Conservation (phyloP, 2,113 vertebrate genomes). For the Cynoglossus semilaevis region DNA sequence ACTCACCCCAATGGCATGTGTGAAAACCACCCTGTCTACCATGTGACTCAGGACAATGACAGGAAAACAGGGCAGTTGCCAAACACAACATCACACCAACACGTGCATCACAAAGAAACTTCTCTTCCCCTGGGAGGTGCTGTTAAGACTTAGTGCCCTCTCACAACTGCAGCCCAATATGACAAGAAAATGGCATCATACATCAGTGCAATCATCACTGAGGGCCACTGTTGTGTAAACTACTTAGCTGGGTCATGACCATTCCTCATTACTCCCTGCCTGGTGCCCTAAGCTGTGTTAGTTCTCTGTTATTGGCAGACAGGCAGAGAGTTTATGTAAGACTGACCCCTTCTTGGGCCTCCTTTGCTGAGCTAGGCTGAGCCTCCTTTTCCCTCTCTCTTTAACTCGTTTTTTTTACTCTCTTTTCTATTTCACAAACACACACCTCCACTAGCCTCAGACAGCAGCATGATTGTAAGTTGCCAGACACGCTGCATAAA, state of each 20-base stretch:
- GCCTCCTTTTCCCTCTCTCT: conserved; percentile 48
- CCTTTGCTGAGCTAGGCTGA: conserved; percentile 61
- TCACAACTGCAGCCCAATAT: conserved; percentile 19
- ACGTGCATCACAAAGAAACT: conserved; percentile 8
- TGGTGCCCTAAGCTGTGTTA: conserved; percentile 63
- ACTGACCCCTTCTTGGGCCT: conserved; percentile 71
- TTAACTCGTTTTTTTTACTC: conserved; percentile 31
- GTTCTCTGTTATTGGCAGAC: conserved; percentile 68
- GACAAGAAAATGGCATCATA: conserved; percentile 54
- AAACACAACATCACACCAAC: conserved; percentile 49
- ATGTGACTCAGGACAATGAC: conserved; percentile 68
- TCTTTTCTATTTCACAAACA: conserved; percentile 38
- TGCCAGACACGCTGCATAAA: conserved; percentile 74
- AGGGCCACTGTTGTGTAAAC: conserved; percentile 57
- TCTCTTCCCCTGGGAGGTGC: conserved; percentile 24
- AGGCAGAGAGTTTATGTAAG: conserved; percentile 71
- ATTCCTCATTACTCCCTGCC: conserved; percentile 50
- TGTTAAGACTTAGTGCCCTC: conserved; percentile 7
- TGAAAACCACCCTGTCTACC: conserved; percentile 64
- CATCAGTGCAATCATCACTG: conserved; percentile 42
- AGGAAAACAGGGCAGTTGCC: conserved; percentile 71
- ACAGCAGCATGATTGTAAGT: conserved; percentile 77
- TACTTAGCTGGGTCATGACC: conserved; percentile 67
- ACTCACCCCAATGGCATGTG: conserved; percentile 67
- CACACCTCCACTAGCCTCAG: conserved; percentile 63